Conservation (phyloP, 2,888 invertebrate species). For the Azorinus chamasolen region DNA sequence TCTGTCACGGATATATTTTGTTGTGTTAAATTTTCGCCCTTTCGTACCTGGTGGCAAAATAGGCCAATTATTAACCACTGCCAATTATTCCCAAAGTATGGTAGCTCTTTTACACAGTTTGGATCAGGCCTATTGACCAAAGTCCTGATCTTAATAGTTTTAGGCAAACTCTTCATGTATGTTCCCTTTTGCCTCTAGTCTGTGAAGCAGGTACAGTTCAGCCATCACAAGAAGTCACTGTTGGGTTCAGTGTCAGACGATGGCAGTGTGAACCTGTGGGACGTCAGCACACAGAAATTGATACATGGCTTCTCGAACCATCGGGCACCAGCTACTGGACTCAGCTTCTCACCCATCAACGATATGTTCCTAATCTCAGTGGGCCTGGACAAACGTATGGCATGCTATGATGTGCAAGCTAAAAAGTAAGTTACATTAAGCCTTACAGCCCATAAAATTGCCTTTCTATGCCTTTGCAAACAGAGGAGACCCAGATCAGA, state of each 20-base stretch:
- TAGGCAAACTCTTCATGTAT: too few species aligned
- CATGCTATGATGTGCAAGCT: constrained; percentile 84
- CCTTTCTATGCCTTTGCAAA: too few species aligned
- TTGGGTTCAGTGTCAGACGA: constrained; percentile 85
- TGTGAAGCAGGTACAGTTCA: constrained; percentile 83
- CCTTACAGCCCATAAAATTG: background rate
- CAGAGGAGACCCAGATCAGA: too few species aligned
- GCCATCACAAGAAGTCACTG: constrained; percentile 79
- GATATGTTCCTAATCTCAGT: constrained; percentile 85
- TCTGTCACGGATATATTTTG: too few species aligned
- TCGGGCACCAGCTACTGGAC: constrained; percentile 84
- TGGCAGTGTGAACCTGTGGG: constrained; percentile 85
- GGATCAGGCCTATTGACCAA: background rate
- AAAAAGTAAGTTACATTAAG: constrained; percentile 80
- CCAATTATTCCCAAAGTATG: too few species aligned
- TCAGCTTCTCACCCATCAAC: constrained; percentile 87
- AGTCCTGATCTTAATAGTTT: too few species aligned
- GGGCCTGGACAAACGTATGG: constrained; percentile 86
- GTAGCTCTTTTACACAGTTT: too few species aligned
- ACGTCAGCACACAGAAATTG: constrained; percentile 80
- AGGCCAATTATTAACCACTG: too few species aligned
- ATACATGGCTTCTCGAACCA: constrained; percentile 84
- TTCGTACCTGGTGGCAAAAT: too few species aligned
- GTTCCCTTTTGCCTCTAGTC: constrained; percentile 74
- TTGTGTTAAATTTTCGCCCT: too few species aligned